Base-by-base conservation (phyloP, 1,140 invertebrate genomes). In the Odontomachus brunneus region DNA sequence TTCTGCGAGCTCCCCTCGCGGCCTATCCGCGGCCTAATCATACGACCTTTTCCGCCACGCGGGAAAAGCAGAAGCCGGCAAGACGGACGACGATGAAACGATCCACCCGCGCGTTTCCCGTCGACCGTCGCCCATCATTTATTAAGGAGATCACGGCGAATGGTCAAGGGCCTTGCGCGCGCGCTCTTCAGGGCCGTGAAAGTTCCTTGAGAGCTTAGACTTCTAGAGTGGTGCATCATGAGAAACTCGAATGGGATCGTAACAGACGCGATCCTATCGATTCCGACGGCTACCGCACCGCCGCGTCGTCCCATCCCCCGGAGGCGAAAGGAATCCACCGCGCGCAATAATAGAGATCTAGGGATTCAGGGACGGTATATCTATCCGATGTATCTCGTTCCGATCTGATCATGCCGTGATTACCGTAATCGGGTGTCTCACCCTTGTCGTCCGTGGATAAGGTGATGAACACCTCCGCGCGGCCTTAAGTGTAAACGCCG, bases 111-210 rank as follows among this genome's bases (percentile, higher is more conserved):
- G 75, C 72, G 38, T 66, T 76, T 73, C 62, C 51, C 66, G 62
- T 19, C 63, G 51, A 78, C 76, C 24, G 69, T 66, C 74, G 60
- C 14, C 11, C 19, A 38, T 71, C 84, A 83, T 81, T 89, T 86
- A 89, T 88, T 86, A 88, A 89, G 85, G 74, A 57, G 75, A 88
- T 89, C 86, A 76, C 51, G 81, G 48, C 62, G 82, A 83, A 84
- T 74, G 75, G 86, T 86, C 87, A 89, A 89, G 87, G 87, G 88
- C 83, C 86, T 19, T 26, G 57, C 80, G 73, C 59, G 84, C 65
- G 57, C 80, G 73, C 59, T 87, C 65, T 49, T 85, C 83, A 88
- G 86, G 75, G 83, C 87, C 87, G 85, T 89, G 84, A 89, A 89
- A 88, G 81, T 89, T 76, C 73, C 73, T 83, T 85, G 80, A 88